Conservation (phyloP, 2,797 vertebrate species). For the Coendou prehensilis region DNA sequence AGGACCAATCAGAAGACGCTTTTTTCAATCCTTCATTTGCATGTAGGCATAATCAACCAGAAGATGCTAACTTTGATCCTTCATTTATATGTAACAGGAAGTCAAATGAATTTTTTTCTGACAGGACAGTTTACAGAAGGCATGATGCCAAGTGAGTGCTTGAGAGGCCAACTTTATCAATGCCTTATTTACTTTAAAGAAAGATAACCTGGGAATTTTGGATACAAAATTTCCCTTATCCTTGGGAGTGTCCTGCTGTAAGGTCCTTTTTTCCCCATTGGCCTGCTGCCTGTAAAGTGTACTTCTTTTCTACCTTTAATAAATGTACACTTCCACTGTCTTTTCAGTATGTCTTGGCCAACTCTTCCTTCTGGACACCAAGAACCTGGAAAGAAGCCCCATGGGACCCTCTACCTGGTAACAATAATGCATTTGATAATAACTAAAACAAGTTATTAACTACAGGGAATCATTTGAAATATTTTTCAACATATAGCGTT, state of each 20-base stretch:
- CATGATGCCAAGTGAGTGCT: not conserved
- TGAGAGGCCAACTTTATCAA: not conserved
- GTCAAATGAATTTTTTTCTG: not conserved
- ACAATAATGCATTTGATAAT: not conserved
- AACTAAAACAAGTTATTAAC: conserved; percentile 45
- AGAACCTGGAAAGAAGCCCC: not conserved
- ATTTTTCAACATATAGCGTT: conserved; percentile 20
- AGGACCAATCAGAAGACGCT: not conserved
- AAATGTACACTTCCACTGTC: not conserved
- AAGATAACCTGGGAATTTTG: not conserved
- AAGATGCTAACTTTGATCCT: not conserved
- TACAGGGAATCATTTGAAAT: not conserved
- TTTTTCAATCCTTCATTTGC: not conserved
- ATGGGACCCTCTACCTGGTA: not conserved
- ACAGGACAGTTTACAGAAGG: not conserved
- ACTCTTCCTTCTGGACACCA: not conserved
- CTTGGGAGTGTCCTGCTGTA: no score
- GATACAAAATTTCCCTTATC: not conserved
- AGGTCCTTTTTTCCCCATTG: not conserved
- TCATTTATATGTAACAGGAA: not conserved
- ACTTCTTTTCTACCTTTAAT: not conserved
- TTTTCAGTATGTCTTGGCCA: not conserved
- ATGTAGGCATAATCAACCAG: not conserved
- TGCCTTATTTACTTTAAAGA: not conserved
- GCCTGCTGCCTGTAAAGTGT: not conserved